phyloP scores from a whole-genome alignment of 2,797 vertebrate genomes.

The Apodemus agrarius region DNA sequence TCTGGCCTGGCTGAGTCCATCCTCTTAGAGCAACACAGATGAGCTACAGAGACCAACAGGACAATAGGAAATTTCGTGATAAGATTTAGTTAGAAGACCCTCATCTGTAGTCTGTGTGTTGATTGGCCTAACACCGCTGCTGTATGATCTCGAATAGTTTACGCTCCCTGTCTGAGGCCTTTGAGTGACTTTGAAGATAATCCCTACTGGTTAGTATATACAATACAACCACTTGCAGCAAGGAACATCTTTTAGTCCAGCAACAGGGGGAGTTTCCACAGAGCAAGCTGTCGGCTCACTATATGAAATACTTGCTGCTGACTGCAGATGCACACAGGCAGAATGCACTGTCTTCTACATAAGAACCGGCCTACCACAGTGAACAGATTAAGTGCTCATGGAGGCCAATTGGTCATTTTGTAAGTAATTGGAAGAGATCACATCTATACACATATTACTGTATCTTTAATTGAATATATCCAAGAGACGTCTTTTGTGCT shows the following conservation, averaged over 20 bases:
- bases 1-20: not conserved
- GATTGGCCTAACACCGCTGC: not conserved
- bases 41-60: not conserved
- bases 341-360: not conserved
- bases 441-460: not conserved
- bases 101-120: not conserved
- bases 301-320: not conserved
- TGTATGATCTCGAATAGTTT: not conserved
- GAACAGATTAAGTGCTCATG: not conserved
- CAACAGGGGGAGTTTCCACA: not conserved
- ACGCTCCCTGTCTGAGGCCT: not conserved
- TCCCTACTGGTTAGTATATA: not conserved
- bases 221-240: not conserved
- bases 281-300: not conserved
- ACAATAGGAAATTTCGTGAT: slow-evolving; percentile 12
- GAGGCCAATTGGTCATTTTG: not conserved
- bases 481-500: slow-evolving; percentile 10
- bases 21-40: not conserved
- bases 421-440: not conserved
- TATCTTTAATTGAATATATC: slow-evolving; percentile 17
- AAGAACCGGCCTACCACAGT: not conserved
- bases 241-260: not conserved
- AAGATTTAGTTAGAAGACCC: not conserved
- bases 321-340: not conserved
- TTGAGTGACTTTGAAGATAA: not conserved